phyloP scores from a whole-genome alignment of 2,797 vertebrate species.

The Phyllotis vaccarum region DNA sequence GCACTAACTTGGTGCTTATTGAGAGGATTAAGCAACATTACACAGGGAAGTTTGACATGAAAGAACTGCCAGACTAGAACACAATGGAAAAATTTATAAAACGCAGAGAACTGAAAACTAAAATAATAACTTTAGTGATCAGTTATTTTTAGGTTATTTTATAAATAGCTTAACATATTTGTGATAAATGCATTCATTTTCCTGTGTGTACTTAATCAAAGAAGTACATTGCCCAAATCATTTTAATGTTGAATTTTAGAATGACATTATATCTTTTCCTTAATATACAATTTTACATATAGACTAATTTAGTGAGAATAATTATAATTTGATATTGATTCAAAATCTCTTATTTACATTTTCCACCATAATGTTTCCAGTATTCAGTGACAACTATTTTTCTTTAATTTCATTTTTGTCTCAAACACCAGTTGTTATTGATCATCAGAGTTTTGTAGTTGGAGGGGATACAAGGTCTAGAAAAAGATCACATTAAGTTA shows the following conservation, averaged over 20 bases:
- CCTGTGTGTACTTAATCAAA: background rate
- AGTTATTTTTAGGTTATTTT: conserved; percentile 21
- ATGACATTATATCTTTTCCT: background rate
- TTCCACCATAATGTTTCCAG: background rate
- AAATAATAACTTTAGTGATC: background rate
- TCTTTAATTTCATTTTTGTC: background rate
- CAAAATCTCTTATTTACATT: background rate
- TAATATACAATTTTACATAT: background rate
- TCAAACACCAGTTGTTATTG: background rate
- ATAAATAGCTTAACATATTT: background rate
- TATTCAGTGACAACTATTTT: background rate
- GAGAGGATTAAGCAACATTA: background rate
- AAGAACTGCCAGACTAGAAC: background rate
- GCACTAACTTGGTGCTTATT: background rate
- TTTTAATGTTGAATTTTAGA: conserved; percentile 34
- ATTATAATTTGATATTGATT: conserved; percentile 27
- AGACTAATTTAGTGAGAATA: conserved; percentile 20
- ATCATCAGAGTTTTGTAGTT: background rate
- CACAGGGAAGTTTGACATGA: background rate
- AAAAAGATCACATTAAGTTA: background rate
- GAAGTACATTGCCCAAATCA: background rate
- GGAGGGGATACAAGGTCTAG: background rate
- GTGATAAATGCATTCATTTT: conserved; percentile 3
- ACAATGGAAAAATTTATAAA: background rate
- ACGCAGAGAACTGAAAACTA: background rate